A percentile compares a stretch with the other conserved stretches of the same genome.
Evolutionary conservation across 2,888 invertebrate species (phyloP).

Genomic region (Lepidochrysops patricia): DNA sequence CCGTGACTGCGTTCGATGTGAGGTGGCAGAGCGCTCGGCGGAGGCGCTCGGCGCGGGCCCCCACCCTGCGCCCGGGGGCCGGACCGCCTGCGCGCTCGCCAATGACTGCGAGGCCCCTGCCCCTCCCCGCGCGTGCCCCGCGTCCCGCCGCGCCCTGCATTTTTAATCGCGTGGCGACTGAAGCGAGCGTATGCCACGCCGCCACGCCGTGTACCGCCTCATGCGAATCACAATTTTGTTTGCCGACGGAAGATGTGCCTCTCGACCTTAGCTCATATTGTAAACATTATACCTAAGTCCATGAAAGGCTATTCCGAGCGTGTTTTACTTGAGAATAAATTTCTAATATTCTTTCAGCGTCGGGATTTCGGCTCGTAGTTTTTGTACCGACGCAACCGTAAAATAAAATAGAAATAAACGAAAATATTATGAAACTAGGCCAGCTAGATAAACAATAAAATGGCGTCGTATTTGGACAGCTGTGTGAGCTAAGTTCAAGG

Average conservation of each 20-base stretch:
- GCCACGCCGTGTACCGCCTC: slow-evolving; percentile 38
- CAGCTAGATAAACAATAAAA: slow-evolving; percentile 10
- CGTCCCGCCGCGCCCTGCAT: slow-evolving; percentile 65
- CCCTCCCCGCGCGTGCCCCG: slow-evolving; percentile 54
- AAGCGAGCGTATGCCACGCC: slow-evolving; percentile 56
- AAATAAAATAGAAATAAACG: neutral
- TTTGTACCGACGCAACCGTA: neutral
- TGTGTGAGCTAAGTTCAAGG: slow-evolving; percentile 12
- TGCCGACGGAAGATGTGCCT: slow-evolving; percentile 63
- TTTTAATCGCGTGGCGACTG: slow-evolving; percentile 68
- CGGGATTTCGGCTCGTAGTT: neutral
- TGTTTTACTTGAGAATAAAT: slow-evolving; percentile 23
- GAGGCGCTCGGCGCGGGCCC: slow-evolving; percentile 42
- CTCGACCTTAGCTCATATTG: slow-evolving; percentile 52
- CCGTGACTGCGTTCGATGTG: slow-evolving; percentile 69
- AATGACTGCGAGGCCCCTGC: slow-evolving; percentile 36
- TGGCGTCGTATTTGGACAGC: slow-evolving; percentile 8
- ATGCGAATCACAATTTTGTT: slow-evolving; percentile 70
- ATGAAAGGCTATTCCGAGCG: slow-evolving; percentile 19
- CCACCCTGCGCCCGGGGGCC: slow-evolving; percentile 37
- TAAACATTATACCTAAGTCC: slow-evolving; percentile 37
- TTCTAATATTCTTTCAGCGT: slow-evolving; percentile 1
- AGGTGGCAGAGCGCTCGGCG: slow-evolving; percentile 54
- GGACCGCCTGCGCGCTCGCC: slow-evolving; percentile 32
- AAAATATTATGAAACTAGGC: neutral